These are phyloP conservation scores for Erebia palarica DNA, from an alignment of 2,888 invertebrate species.

Conservation along the genomic window DNA sequence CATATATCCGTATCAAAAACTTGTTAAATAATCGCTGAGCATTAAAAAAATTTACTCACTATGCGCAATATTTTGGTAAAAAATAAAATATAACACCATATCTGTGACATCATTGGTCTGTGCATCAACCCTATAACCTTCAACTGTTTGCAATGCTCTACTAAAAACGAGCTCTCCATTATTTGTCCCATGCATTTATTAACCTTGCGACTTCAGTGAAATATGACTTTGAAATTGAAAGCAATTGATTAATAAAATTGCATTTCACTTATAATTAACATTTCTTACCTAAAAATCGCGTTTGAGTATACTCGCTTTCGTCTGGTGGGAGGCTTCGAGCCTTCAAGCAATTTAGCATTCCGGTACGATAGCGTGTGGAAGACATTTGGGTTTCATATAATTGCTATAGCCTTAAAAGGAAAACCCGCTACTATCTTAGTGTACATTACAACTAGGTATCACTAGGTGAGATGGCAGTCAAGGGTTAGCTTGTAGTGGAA, in stretches of 20 bases:
- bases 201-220: slow-evolving; percentile 22
- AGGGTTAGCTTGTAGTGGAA: too few species aligned
- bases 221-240: not conserved
- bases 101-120: slow-evolving; percentile 29
- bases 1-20: not conserved
- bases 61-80: not conserved
- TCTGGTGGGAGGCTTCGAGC: too few species aligned
- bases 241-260: not conserved
- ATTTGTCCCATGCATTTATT: slow-evolving; percentile 29
- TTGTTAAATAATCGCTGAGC: not conserved
- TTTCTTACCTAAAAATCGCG: not conserved
- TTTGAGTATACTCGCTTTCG: too few species aligned
- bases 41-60: too few species aligned
- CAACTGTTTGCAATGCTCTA: slow-evolving; percentile 28
- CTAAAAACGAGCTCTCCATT: slow-evolving; percentile 24
- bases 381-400: too few species aligned
- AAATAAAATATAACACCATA: not conserved
- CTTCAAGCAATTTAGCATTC: too few species aligned
- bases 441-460: too few species aligned
- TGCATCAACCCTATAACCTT: slow-evolving; percentile 25
- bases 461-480: too few species aligned
- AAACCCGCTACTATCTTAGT: too few species aligned
- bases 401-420: too few species aligned
- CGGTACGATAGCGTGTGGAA: too few species aligned
- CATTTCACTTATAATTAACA: not conserved